Conservation (phyloP, 2,888 invertebrate species). For the Acanthosepion lycidas region DNA sequence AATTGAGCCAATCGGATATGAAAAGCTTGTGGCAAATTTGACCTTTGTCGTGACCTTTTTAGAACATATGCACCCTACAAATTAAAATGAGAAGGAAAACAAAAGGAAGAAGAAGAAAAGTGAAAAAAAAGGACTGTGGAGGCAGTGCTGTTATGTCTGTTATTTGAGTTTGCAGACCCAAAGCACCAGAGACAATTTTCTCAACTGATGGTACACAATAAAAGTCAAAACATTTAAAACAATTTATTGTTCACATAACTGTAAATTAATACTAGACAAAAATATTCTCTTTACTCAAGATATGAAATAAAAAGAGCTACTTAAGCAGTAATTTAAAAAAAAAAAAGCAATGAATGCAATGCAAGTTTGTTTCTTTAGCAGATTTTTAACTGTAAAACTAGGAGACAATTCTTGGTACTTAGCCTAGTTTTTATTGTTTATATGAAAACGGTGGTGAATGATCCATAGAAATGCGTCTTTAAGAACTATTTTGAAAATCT, state of each 20-base stretch:
- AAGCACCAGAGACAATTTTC: conserved; percentile 8
- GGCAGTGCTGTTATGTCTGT: background rate
- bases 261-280: background rate
- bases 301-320: background rate
- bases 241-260: background rate
- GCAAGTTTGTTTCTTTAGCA: too few species aligned
- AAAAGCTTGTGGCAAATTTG: conserved; percentile 22
- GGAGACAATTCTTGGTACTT: too few species aligned
- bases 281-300: background rate
- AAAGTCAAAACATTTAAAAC: background rate
- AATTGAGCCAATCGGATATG: background rate
- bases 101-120: background rate
- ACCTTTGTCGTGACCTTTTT: background rate
- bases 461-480: too few species aligned
- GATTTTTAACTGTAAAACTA: too few species aligned
- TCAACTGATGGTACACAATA: background rate
- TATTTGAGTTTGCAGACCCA: background rate
- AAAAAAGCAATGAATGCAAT: too few species aligned
- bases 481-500: too few species aligned
- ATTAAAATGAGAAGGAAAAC: background rate
- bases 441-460: too few species aligned
- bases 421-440: too few species aligned
- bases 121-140: background rate
- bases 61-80: background rate
- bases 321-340: background rate